phyloP scores from a whole-genome alignment of 2,888 invertebrate species.

The Sesia bembeciformis region DNA sequence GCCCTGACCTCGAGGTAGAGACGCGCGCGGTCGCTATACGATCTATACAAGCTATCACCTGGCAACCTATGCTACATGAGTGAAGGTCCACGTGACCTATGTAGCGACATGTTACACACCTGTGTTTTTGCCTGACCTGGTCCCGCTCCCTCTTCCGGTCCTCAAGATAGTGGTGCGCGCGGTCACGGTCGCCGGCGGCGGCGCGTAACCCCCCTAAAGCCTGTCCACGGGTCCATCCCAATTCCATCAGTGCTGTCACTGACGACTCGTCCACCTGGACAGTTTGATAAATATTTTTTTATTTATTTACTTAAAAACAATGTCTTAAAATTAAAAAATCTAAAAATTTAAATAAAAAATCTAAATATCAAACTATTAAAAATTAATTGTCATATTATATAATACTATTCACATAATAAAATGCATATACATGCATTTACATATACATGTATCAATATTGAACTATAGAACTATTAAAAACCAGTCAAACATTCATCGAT shows the following conservation, averaged over 20 bases:
- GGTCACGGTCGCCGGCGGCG: constrained; percentile 56
- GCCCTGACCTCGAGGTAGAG: too few relatives aligned
- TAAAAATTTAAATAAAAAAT: neutral
- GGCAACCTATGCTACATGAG: too few relatives aligned
- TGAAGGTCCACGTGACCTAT: too few relatives aligned
- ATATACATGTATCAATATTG: too few relatives aligned
- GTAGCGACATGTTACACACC: too few relatives aligned
- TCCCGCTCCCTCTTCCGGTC: constrained; percentile 64
- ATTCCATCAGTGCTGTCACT: constrained; percentile 41
- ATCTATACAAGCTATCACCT: too few relatives aligned
- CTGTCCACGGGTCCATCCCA: constrained; percentile 33
- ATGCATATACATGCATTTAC: too few relatives aligned
- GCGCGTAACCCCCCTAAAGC: constrained; percentile 54
- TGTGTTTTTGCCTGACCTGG: constrained; percentile 34
- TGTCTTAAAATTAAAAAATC: neutral
- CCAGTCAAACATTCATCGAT: too few relatives aligned
- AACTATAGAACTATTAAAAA: too few relatives aligned
- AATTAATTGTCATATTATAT: neutral
- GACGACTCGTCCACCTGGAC: constrained; percentile 42
- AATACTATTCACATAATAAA: too few relatives aligned
- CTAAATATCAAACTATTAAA: neutral
- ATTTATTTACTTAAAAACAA: too few relatives aligned
- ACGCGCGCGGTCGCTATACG: too few relatives aligned
- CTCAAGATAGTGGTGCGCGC: constrained; percentile 79
- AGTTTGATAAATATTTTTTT: constrained; percentile 34